Evolutionary conservation across 2,113 vertebrate species (phyloP).

Genomic region (Mus musculus): GRCm39 chr1:105557501-105558000

Average conservation of each 20-base stretch:
- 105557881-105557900: background rate
- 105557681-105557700: too few species aligned
- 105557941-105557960: conserved; percentile 13
- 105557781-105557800: too few species aligned
- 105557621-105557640: background rate
- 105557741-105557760: too few species aligned
- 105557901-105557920: background rate
- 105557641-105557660: background rate
- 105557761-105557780: too few species aligned
- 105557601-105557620: background rate
- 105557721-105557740: too few species aligned
- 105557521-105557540: background rate
- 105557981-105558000: background rate
- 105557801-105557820: too few species aligned
- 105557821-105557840: too few species aligned
- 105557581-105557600: background rate
- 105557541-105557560: conserved; percentile 34
- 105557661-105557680: background rate
- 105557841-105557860: background rate
- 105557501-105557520: background rate
- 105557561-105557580: background rate
- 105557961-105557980: conserved; percentile 8
- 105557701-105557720: too few species aligned
- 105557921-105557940: conserved; percentile 49
- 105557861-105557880: conserved; percentile 47